Percentiles rank a stretch among this genome's conserved stretches.
phyloP scores from a whole-genome alignment of 2,888 invertebrate species.

The Blastobasis adustella region DNA sequence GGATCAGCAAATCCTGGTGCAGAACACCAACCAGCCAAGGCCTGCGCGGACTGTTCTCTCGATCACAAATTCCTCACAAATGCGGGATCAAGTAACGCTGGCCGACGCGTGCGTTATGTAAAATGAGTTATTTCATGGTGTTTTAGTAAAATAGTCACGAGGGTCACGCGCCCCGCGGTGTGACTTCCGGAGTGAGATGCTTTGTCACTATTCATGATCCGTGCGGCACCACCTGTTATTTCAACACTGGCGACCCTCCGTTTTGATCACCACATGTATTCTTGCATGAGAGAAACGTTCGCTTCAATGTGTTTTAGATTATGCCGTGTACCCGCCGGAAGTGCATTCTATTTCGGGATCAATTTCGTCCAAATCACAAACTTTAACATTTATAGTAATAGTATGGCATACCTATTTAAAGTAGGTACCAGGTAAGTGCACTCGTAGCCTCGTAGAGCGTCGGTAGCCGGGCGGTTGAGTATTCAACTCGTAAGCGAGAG shows the following conservation, averaged over 20 bases:
- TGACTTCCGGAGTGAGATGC: conserved; percentile 12
- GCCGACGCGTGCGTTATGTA: conserved; percentile 15
- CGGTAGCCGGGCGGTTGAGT: too few relatives aligned
- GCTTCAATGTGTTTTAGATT: too few relatives aligned
- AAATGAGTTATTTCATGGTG: conserved; percentile 15
- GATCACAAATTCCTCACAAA: neutral
- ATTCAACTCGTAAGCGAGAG: too few relatives aligned
- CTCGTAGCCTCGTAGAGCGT: too few relatives aligned
- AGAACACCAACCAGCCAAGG: neutral
- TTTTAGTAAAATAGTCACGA: conserved; percentile 22
- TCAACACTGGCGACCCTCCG: neutral
- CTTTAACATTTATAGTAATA: too few relatives aligned
- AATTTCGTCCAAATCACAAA: too few relatives aligned
- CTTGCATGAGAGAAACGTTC: conserved; percentile 12
- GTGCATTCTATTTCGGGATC: too few relatives aligned
- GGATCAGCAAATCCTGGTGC: neutral
- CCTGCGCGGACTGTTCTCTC: too few relatives aligned
- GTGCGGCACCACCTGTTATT: too few relatives aligned
- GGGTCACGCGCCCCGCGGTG: conserved; percentile 9
- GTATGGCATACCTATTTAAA: too few relatives aligned
- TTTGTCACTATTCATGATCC: neutral
- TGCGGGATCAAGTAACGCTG: conserved; percentile 9
- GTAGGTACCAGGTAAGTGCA: too few relatives aligned
- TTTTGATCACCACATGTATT: neutral
- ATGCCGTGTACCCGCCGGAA: too few relatives aligned